These are phyloP conservation scores for Clarias batrachus DNA, from an alignment of 2,113 vertebrate genomes.

Conservation along the genomic window DNA sequence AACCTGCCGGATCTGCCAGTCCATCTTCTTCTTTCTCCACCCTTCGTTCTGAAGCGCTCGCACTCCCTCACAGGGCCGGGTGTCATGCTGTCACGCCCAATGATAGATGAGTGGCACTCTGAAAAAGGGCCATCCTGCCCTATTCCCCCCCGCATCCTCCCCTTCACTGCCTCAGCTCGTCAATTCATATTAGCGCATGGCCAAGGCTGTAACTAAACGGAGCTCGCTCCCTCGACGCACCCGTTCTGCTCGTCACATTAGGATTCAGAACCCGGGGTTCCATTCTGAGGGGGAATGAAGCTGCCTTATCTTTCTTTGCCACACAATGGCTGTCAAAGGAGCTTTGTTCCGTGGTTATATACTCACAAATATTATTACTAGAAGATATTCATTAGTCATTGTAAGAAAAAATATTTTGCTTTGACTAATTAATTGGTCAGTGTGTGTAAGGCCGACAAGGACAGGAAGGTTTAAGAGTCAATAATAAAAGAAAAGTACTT, in stretches of 20 bases:
- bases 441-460: neutral
- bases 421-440: conserved; percentile 11
- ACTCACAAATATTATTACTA: conserved; percentile 3
- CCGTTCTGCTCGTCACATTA: conserved; percentile 31
- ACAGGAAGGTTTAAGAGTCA: neutral
- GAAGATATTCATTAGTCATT: neutral
- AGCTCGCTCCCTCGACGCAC: conserved; percentile 17
- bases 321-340: conserved; percentile 26
- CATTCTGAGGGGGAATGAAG: conserved; percentile 22
- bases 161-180: conserved; percentile 33
- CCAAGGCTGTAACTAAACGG: conserved; percentile 28
- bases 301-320: conserved; percentile 22
- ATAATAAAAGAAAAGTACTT: neutral
- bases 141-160: conserved; percentile 18
- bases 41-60: conserved; percentile 28
- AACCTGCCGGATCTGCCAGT: conserved; percentile 1
- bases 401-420: neutral
- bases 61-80: conserved; percentile 29
- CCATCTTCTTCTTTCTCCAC: conserved; percentile 22
- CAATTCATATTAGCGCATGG: conserved; percentile 43
- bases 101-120: conserved; percentile 48
- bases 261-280: conserved; percentile 15
- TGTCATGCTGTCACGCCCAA: conserved; percentile 44
- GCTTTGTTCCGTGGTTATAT: conserved; percentile 16
- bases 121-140: conserved; percentile 35